Percentiles rank a stretch among this genome's conserved stretches.
Conservation (phyloP, 2,797 vertebrate species). For the Hemibagrus guttatus region DNA sequence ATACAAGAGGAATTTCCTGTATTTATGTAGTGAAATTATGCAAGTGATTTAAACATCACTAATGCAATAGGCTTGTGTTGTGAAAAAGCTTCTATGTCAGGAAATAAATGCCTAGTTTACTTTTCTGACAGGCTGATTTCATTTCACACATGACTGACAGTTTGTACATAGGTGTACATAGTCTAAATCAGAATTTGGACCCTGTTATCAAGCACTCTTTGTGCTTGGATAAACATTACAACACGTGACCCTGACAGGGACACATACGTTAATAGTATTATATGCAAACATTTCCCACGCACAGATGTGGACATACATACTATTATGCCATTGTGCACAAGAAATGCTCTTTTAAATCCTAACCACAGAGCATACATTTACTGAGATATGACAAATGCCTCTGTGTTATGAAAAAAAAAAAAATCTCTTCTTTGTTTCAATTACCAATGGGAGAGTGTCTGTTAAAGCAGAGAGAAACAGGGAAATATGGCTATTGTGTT, state of each 20-base stretch:
- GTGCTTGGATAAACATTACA: conserved; percentile 1
- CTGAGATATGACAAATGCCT: background rate
- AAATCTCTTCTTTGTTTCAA: background rate
- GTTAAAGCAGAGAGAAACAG: background rate
- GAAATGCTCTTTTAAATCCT: background rate
- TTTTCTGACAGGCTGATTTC: background rate
- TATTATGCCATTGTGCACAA: background rate
- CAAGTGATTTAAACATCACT: background rate
- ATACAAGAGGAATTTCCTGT: background rate
- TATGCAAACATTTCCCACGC: background rate
- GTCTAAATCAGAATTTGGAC: background rate
- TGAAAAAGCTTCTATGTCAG: background rate
- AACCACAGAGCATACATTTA: background rate
- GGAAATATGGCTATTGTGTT: background rate
- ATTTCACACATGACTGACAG: background rate
- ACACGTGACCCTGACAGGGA: background rate
- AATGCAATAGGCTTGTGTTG: background rate
- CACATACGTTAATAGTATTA: background rate
- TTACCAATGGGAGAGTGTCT: background rate
- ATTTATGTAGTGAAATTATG: background rate
- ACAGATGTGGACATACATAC: background rate
- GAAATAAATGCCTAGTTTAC: background rate
- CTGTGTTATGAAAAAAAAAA: background rate
- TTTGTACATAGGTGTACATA: background rate
- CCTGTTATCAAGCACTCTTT: background rate